phyloP scores from a whole-genome alignment of 2,888 invertebrate genomes.

The Helicoverpa assulta region DNA sequence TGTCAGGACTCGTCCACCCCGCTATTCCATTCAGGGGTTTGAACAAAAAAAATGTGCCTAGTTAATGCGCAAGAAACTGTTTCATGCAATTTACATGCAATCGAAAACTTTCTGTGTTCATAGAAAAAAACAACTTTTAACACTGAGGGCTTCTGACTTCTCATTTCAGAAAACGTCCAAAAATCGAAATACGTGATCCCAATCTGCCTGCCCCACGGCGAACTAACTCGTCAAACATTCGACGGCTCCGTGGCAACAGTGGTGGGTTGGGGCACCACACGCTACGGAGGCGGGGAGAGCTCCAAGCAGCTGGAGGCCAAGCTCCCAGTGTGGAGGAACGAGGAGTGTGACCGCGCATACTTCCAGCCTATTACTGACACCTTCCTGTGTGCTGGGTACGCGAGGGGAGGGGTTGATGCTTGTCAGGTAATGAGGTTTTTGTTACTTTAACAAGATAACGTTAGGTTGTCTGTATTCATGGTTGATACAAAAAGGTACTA shows the following conservation, averaged over 20 bases:
- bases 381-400: conserved; percentile 97
- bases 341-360: conserved; percentile 97
- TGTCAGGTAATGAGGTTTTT: conserved; percentile 92
- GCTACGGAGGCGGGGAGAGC: conserved; percentile 96
- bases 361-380: conserved; percentile 97
- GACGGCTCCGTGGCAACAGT: conserved; percentile 96
- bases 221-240: conserved; percentile 89
- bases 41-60: no score
- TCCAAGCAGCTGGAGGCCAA: conserved; percentile 95
- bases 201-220: conserved; percentile 94
- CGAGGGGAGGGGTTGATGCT: conserved; percentile 97
- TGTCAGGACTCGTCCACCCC: no score
- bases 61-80: no score
- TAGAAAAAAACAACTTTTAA: not conserved
- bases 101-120: no score
- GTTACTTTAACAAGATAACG: not conserved
- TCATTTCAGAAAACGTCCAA: conserved; percentile 91
- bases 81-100: no score
- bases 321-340: conserved; percentile 96
- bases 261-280: conserved; percentile 98
- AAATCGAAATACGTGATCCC: conserved; percentile 96
- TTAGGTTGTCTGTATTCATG: not conserved
- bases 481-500: no score
- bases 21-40: no score
- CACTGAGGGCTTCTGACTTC: no score